A percentile compares a stretch with the other conserved stretches of the same genome.
Evolutionary conservation across 2,888 invertebrate genomes (phyloP).

Genomic region (Aleiodes testaceus): DNA sequence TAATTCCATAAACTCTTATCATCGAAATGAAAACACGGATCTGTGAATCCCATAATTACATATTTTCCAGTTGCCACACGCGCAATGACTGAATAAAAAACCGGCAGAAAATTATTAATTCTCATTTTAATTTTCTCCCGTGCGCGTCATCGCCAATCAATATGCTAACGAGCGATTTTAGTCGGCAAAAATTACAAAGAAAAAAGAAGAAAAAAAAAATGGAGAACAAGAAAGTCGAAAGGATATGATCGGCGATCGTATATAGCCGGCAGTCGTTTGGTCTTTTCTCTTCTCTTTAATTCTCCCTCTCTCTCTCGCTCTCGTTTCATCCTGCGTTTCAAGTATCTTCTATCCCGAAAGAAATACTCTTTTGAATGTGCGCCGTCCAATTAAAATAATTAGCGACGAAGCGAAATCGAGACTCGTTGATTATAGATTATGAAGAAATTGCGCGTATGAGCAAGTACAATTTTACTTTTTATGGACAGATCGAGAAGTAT

Average conservation of each 20-base stretch:
- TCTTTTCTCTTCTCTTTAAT: not conserved
- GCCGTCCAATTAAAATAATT: constrained; percentile 74
- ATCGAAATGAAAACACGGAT: constrained; percentile 24
- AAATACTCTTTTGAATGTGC: constrained; percentile 70
- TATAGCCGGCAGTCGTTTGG: constrained; percentile 47
- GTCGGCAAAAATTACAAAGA: constrained; percentile 39
- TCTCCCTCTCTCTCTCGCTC: constrained; percentile 4
- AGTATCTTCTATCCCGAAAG: constrained; percentile 49
- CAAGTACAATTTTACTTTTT: not conserved
- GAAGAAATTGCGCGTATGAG: constrained; percentile 41
- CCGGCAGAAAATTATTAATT: constrained; percentile 59
- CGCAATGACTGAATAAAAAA: constrained; percentile 27
- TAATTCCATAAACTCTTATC: too few species aligned
- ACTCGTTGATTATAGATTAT: constrained; percentile 64
- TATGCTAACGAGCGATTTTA: constrained; percentile 70
- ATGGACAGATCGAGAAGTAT: not conserved
- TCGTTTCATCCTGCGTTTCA: constrained; percentile 17
- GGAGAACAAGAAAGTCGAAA: constrained; percentile 40
- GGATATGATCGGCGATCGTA: constrained; percentile 52
- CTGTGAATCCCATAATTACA: not conserved
- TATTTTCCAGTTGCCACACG: not conserved
- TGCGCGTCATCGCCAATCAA: constrained; percentile 71
- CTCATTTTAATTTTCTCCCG: constrained; percentile 57
- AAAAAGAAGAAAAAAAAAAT: constrained; percentile 29
- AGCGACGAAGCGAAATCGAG: constrained; percentile 71